These are phyloP conservation scores for Diabrotica virgifera DNA, from an alignment of 1,140 invertebrate species.

Conservation along the genomic window DNA sequence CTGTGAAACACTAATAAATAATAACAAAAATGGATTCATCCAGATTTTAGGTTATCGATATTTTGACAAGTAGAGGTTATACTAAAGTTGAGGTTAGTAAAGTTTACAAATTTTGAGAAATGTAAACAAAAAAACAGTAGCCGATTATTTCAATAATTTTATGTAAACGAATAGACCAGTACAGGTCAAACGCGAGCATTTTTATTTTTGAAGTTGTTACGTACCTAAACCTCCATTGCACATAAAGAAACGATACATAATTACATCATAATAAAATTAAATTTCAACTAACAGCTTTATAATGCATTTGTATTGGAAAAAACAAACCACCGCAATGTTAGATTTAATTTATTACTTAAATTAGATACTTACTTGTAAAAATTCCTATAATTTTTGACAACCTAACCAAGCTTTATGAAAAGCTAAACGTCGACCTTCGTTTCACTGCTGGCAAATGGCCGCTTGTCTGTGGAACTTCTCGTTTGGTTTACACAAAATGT, in stretches of 20 bases:
- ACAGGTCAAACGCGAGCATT: background rate
- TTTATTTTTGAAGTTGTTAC: conserved; percentile 26
- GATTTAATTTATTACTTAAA: conserved; percentile 7
- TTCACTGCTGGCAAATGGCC: conserved; percentile 42
- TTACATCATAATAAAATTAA: conserved; percentile 37
- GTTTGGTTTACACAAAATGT: conserved; percentile 11
- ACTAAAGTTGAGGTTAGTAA: conserved; percentile 48
- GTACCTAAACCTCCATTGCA: conserved; percentile 38
- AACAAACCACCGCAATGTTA: background rate
- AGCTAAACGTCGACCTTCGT: conserved; percentile 44
- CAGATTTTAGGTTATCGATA: conserved; percentile 40
- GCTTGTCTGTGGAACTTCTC: conserved; percentile 20
- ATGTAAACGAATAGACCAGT: conserved; percentile 15
- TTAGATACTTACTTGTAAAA: conserved; percentile 34
- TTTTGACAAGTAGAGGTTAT: conserved; percentile 51
- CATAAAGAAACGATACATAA: conserved; percentile 36
- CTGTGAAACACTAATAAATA: too few species aligned
- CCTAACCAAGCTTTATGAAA: conserved; percentile 42
- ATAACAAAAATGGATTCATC: conserved; percentile 19
- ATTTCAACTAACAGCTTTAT: conserved; percentile 3
- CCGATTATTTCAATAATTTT: background rate
- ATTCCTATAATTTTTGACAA: conserved; percentile 29
- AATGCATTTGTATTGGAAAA: background rate
- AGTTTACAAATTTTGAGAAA: conserved; percentile 41
- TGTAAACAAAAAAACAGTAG: conserved; percentile 46